Base-by-base conservation (phyloP, 2,113 vertebrate species). In the Ahaetulla prasina region DNA sequence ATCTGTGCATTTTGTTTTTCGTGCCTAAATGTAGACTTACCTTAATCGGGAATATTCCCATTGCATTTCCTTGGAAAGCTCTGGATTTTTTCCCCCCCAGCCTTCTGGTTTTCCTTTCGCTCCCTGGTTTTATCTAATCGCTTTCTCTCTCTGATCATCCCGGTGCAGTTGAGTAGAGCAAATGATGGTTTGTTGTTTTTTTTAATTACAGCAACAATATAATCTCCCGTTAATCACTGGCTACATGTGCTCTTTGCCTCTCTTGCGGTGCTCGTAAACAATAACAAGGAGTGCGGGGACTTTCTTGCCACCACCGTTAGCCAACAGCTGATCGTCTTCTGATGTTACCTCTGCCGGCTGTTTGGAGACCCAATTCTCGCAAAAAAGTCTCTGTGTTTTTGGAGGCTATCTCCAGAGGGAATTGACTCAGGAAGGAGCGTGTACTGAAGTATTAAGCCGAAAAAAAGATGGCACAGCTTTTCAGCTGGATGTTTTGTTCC, bases 201-300 rank as follows among this genome's bases (percentile, higher is more conserved):
- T 16, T 22, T 22, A 85, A 98, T 98, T 97, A 97, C 97, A 98
- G 98, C 97, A 97, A 97, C 97, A 98, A 97, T 98, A 98, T 97
- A 97, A 97, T 97, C 97, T 97, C 96, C 94, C 97, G 96, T 96
- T 97, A 97, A 98, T 98, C 97, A 97, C 94, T 95, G 97, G 97
- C 96, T 97, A 93, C 92, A 89, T 95, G 94, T 95, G 90, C 95
- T 93, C 96, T 95, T 95, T 96, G 95, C 95, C 96, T 97, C 96
- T 95, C 97, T 93, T 92, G 95, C 94, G 91, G 87, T 91, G 91
- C 95, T 96, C 93, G 95, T 96, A 97, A 97, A 98, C 95, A 97
- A 96, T 93, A 94, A 93, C 60, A 95, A 96, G 88, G 95, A 96
- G 88, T 91, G 89, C 92, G 0, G 3, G 10, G 20, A 45, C 3